Conservation (phyloP, 2,797 vertebrate species). For the Sebastes wilsoni region DNA sequence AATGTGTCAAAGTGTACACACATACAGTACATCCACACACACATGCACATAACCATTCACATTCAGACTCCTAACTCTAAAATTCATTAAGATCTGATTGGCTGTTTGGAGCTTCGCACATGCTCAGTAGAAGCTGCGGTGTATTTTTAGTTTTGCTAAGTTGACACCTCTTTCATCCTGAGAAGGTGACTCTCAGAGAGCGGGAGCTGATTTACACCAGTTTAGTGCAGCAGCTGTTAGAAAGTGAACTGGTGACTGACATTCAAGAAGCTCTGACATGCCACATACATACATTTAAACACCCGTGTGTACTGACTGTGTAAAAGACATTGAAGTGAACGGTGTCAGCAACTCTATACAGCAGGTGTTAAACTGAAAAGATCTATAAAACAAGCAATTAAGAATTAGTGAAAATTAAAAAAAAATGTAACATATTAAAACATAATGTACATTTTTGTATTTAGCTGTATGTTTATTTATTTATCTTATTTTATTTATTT, state of each 20-base stretch:
- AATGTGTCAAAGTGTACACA: not conserved
- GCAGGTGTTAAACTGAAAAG: slow-evolving; percentile 1
- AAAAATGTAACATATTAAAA: not conserved
- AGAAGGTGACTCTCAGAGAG: slow-evolving; percentile 48
- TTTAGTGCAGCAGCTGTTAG: slow-evolving; percentile 29
- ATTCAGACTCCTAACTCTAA: not conserved
- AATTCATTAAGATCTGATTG: slow-evolving; percentile 9
- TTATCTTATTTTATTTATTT: not conserved
- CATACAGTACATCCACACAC: not conserved
- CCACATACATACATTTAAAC: slow-evolving; percentile 6
- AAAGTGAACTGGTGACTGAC: slow-evolving; percentile 4
- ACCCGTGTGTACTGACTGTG: not conserved
- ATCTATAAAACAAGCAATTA: not conserved
- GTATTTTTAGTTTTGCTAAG: slow-evolving; percentile 61
- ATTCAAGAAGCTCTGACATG: slow-evolving; percentile 32
- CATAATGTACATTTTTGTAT: not conserved
- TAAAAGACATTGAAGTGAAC: not conserved
- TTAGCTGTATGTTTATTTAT: not conserved
- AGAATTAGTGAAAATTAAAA: not conserved
- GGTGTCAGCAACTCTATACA: not conserved
- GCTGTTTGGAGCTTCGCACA: slow-evolving; percentile 24
- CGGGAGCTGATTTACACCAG: slow-evolving; percentile 8
- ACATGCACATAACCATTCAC: not conserved
- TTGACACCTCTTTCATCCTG: slow-evolving; percentile 16
- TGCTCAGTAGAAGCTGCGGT: not conserved